These are phyloP conservation scores for Rhizomys pruinosus DNA, from an alignment of 2,113 vertebrate species.

Conservation along the genomic window DNA sequence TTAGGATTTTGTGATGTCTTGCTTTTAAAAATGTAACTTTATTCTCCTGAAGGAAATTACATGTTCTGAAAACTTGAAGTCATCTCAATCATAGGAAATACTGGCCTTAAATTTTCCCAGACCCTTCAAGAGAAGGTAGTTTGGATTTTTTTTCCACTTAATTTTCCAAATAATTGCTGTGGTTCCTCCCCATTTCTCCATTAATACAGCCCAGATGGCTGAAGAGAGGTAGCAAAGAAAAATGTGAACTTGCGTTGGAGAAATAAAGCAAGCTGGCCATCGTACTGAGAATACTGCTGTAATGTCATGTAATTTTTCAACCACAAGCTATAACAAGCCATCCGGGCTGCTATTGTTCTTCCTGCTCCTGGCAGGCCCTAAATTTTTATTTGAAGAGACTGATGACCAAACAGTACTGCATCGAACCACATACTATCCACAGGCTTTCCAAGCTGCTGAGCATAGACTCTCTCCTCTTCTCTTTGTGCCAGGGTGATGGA, in stretches of 20 bases:
- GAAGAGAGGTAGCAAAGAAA: conserved; percentile 64
- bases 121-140: conserved; percentile 58
- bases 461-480: neutral
- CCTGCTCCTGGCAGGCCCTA: conserved; percentile 57
- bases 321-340: conserved; percentile 30
- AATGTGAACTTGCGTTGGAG: neutral
- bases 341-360: conserved; percentile 26
- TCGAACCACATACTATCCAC: neutral
- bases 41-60: conserved; percentile 51
- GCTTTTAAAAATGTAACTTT: conserved; percentile 48
- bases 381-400: conserved; percentile 58
- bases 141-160: conserved; percentile 71
- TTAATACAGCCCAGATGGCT: conserved; percentile 74
- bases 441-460: conserved; percentile 5
- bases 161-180: conserved; percentile 78
- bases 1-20: conserved; percentile 37
- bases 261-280: conserved; percentile 40
- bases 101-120: conserved; percentile 48
- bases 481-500: neutral
- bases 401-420: conserved; percentile 39
- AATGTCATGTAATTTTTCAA: conserved; percentile 33
- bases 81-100: conserved; percentile 64
- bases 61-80: conserved; percentile 64
- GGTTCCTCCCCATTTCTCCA: conserved; percentile 69
- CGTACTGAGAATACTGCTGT: neutral